Conservation (phyloP, 2,113 vertebrate genomes). For the Solea senegalensis region DNA sequence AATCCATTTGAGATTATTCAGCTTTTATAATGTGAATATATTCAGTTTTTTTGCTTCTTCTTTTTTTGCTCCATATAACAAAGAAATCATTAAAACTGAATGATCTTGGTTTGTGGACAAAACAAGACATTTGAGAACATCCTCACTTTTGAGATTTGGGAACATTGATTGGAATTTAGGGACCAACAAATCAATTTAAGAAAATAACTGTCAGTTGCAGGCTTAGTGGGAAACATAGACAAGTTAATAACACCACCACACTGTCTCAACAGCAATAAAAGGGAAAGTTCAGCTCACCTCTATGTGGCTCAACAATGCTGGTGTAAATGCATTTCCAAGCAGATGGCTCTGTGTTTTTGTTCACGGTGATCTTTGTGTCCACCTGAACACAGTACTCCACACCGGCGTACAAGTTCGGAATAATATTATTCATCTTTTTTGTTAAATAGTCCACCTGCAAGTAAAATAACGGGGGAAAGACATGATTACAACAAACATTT, state of each 20-base stretch:
- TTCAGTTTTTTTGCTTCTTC: too few relatives aligned
- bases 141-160: too few relatives aligned
- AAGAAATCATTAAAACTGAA: too few relatives aligned
- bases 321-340: constrained; percentile 62
- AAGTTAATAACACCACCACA: not conserved
- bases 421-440: accelerated
- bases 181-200: too few relatives aligned
- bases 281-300: constrained; percentile 51
- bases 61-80: too few relatives aligned
- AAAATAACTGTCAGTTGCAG: too few relatives aligned
- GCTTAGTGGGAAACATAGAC: not conserved
- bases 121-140: too few relatives aligned
- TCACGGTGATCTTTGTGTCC: accelerated
- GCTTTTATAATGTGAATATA: too few relatives aligned
- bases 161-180: too few relatives aligned
- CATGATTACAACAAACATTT: not conserved
- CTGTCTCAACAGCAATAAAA: not conserved
- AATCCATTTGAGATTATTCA: too few relatives aligned
- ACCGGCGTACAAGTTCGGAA: constrained; percentile 28
- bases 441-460: accelerated
- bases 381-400: constrained; percentile 69
- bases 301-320: not conserved
- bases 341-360: not conserved
- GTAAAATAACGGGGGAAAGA: not conserved
- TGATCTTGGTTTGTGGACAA: too few relatives aligned